A percentile compares a stretch with the other conserved stretches of the same genome.
These are phyloP conservation scores for Thalpophila matura DNA, from an alignment of 2,888 invertebrate genomes.

Conservation along the genomic window DNA sequence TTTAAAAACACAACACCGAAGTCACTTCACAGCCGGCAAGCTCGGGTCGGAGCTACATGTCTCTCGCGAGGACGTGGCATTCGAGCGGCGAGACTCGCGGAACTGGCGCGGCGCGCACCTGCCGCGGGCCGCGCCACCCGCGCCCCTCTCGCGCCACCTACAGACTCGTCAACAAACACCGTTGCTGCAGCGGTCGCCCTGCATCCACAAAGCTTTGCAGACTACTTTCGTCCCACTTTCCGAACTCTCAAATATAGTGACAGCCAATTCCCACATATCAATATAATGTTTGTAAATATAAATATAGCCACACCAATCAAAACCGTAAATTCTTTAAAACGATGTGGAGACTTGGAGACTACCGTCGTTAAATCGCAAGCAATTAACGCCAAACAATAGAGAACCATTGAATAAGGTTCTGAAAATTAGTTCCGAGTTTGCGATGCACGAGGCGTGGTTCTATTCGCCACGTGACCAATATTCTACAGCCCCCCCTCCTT, in stretches of 20 bases:
- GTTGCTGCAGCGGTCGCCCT: conserved; percentile 86
- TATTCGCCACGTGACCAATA: conserved; percentile 76
- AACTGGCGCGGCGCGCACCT: conserved; percentile 84
- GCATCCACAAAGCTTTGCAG: conserved; percentile 79
- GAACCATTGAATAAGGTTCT: conserved; percentile 63
- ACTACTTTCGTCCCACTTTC: conserved; percentile 84
- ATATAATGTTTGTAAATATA: conserved; percentile 8
- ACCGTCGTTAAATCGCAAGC: conserved; percentile 45
- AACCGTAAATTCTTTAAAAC: not conserved
- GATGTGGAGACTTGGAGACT: conserved; percentile 28
- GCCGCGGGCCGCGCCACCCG: conserved; percentile 77
- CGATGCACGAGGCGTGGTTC: conserved; percentile 68
- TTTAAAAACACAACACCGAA: conserved; percentile 75
- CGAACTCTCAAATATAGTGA: conserved; percentile 67
- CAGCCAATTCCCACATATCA: conserved; percentile 50
- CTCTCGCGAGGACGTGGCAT: conserved; percentile 79
- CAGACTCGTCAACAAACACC: conserved; percentile 86
- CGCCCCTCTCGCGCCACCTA: conserved; percentile 79
- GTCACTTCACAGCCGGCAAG: conserved; percentile 76
- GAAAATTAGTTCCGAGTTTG: conserved; percentile 69
- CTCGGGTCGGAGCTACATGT: conserved; percentile 83
- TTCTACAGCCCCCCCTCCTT: conserved; percentile 74
- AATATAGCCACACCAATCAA: conserved; percentile 13
- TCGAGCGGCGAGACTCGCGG: conserved; percentile 84
- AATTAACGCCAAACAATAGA: conserved; percentile 70